Conservation (phyloP, 2,888 invertebrate genomes). For the Heliconius charithonia region DNA sequence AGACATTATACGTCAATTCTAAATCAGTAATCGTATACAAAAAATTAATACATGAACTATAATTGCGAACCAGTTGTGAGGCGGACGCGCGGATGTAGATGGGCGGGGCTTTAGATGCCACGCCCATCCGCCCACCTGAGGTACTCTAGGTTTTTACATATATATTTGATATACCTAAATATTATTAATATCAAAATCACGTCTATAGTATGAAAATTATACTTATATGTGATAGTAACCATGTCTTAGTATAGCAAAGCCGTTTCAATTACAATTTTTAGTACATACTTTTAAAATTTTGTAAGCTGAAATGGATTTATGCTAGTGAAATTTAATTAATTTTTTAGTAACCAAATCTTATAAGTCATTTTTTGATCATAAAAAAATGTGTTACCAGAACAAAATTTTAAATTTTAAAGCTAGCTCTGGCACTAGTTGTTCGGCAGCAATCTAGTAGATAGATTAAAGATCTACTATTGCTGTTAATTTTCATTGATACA, state of each 20-base stretch:
- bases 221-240: neutral
- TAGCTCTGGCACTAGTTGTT: too few relatives aligned
- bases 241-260: neutral
- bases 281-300: too few relatives aligned
- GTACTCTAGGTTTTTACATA: conserved; percentile 34
- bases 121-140: conserved; percentile 65
- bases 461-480: too few relatives aligned
- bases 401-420: too few relatives aligned
- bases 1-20: conserved; percentile 35
- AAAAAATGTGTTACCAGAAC: too few relatives aligned
- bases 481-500: too few relatives aligned
- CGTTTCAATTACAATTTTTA: neutral
- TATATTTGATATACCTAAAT: conserved; percentile 30
- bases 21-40: conserved; percentile 53
- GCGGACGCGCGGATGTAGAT: conserved; percentile 53
- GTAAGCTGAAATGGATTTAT: too few relatives aligned
- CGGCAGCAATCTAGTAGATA: too few relatives aligned
- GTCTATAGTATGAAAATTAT: neutral
- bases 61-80: conserved; percentile 67
- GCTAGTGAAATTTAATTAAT: too few relatives aligned
- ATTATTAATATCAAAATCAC: neutral
- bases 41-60: conserved; percentile 49
- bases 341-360: too few relatives aligned
- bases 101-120: conserved; percentile 63
- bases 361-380: too few relatives aligned